Percentiles rank a stretch among this genome's conserved stretches.
These are phyloP conservation scores for Tricholaema leucomelas DNA, from an alignment of 2,113 vertebrate genomes.

Conservation along the genomic window DNA sequence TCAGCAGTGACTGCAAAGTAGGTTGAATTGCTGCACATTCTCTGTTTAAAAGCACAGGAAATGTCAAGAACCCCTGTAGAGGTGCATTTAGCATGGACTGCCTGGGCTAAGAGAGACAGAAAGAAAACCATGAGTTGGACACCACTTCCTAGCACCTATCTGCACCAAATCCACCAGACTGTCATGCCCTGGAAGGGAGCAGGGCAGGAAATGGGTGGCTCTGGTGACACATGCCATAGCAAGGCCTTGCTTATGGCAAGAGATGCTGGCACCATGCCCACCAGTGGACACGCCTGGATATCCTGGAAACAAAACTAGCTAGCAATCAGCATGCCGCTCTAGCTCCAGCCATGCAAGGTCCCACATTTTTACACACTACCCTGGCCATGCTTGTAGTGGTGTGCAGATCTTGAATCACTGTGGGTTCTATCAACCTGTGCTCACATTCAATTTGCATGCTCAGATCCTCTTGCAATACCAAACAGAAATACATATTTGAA, in stretches of 20 bases:
- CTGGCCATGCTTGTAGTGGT: background rate
- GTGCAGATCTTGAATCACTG: background rate
- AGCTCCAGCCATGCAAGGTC: background rate
- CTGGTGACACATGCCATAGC: background rate
- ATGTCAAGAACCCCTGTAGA: background rate
- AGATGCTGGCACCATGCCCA: background rate
- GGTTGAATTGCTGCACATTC: background rate
- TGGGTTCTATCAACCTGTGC: background rate
- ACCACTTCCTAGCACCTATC: background rate
- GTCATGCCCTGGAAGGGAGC: background rate
- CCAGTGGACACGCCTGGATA: background rate
- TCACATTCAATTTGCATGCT: background rate
- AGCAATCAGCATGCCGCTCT: background rate
- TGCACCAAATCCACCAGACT: background rate
- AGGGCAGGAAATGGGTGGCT: background rate
- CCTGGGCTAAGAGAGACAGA: background rate
- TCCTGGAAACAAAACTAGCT: background rate
- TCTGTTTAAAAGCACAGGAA: background rate
- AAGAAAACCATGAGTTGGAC: background rate
- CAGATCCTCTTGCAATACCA: background rate
- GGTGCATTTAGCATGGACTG: background rate
- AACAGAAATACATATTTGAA: background rate
- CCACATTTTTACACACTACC: background rate
- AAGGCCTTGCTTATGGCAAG: background rate
- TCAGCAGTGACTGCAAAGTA: background rate